These are phyloP conservation scores for Zaprionus africanus DNA, from an alignment of 1,140 invertebrate species.

Conservation along the genomic window DNA sequence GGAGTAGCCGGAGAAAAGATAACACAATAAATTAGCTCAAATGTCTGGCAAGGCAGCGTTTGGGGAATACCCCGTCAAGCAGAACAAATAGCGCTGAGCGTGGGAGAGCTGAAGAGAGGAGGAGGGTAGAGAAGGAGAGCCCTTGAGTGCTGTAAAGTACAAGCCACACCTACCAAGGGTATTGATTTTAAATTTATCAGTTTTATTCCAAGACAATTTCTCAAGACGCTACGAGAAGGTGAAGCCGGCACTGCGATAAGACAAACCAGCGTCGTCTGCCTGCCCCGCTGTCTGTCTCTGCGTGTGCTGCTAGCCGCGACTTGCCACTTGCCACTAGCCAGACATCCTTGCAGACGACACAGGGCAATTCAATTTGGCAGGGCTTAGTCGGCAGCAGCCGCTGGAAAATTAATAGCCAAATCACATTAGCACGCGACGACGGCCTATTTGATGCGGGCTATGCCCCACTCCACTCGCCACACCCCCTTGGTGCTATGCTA, in stretches of 20 bases:
- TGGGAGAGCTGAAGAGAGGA: background rate
- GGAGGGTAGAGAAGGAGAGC: background rate
- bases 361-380: conserved; percentile 59
- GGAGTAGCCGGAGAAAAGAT: conserved; percentile 41
- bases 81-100: conserved; percentile 17
- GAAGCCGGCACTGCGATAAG: conserved; percentile 30
- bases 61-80: conserved; percentile 48
- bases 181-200: conserved; percentile 64
- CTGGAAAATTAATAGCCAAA: conserved; percentile 64
- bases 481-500: background rate
- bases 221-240: conserved; percentile 27
- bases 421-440: conserved; percentile 63
- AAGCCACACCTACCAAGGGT: conserved; percentile 20
- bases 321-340: conserved; percentile 1
- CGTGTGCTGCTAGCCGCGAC: background rate
- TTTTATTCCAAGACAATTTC: conserved; percentile 40
- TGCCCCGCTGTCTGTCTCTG: background rate
- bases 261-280: conserved; percentile 25
- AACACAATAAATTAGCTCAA: conserved; percentile 64
- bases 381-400: conserved; percentile 50
- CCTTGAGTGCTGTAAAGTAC: conserved; percentile 38
- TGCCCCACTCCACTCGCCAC: background rate
- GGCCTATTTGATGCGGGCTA: conserved; percentile 47
- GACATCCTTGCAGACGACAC: conserved; percentile 19
- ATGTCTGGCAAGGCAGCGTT: conserved; percentile 46